phyloP scores from a whole-genome alignment of 1,140 invertebrate genomes.

The Listronotus oregonensis region DNA sequence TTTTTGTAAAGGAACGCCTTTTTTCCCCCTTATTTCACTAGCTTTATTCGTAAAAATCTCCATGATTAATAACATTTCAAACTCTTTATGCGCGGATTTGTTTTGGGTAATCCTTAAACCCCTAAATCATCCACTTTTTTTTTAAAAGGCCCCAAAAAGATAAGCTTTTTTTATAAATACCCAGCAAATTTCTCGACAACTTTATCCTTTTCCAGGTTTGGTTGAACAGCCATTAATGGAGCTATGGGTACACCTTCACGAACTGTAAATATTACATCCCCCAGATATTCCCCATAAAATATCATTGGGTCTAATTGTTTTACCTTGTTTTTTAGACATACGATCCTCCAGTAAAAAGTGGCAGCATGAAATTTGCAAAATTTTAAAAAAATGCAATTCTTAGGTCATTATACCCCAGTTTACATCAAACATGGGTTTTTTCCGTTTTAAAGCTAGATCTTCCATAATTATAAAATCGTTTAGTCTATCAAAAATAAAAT shows the following conservation, averaged over 20 bases:
- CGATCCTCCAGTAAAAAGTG: neutral
- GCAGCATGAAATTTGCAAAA: neutral
- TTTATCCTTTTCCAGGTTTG: neutral
- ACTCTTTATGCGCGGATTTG: neutral
- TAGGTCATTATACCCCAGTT: no score
- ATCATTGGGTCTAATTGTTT: neutral
- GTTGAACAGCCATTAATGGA: neutral
- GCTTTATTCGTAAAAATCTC: constrained; percentile 1
- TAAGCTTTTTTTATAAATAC: neutral
- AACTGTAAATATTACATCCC: neutral
- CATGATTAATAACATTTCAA: neutral
- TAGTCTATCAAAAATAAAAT: neutral
- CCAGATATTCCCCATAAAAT: neutral
- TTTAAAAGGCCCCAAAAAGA: neutral
- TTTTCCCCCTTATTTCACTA: neutral
- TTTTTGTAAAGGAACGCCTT: neutral
- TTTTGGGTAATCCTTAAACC: neutral
- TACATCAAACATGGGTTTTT: neutral
- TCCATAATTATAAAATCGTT: constrained; percentile 3
- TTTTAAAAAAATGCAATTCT: no score
- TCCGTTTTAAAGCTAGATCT: neutral
- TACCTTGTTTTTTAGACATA: neutral
- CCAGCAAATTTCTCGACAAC: neutral
- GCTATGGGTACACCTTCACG: neutral
- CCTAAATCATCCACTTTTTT: neutral